Conservation (phyloP, 2,888 invertebrate species). For the Folsomia manolachei region DNA sequence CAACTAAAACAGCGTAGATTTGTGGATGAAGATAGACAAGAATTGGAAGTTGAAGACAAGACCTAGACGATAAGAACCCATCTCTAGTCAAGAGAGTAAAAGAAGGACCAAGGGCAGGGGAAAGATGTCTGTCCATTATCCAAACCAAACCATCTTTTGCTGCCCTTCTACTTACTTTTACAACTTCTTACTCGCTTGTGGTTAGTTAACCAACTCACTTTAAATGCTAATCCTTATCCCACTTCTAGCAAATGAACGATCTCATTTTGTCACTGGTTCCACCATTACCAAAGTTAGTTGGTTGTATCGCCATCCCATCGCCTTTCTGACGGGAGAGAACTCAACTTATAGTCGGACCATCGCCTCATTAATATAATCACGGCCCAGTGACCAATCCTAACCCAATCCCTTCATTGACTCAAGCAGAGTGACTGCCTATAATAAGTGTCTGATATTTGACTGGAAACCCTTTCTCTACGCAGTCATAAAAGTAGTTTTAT, state of each 20-base stretch:
- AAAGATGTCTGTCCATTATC: background rate
- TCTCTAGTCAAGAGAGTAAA: no score
- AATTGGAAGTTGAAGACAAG: background rate
- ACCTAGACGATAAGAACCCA: background rate
- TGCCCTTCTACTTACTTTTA: background rate
- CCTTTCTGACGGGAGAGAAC: no score
- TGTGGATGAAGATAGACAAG: background rate
- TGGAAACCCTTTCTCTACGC: no score
- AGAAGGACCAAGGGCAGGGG: background rate
- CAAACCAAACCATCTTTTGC: background rate
- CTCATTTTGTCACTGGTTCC: slow-evolving; percentile 11
- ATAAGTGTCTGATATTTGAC: no score
- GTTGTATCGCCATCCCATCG: background rate
- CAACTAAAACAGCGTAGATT: background rate
- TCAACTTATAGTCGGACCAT: background rate
- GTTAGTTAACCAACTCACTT: slow-evolving; percentile 23
- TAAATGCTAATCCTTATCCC: slow-evolving; percentile 44
- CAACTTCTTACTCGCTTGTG: background rate
- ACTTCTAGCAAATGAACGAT: slow-evolving; percentile 37
- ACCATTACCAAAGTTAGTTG: background rate
- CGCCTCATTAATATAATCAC: background rate
- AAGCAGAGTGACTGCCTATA: no score
- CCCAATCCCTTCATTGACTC: no score
- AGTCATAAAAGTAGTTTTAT: slow-evolving; percentile 3
- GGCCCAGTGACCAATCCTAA: background rate